phyloP scores from a whole-genome alignment of 2,113 vertebrate genomes.

The Coracopsis vasa region DNA sequence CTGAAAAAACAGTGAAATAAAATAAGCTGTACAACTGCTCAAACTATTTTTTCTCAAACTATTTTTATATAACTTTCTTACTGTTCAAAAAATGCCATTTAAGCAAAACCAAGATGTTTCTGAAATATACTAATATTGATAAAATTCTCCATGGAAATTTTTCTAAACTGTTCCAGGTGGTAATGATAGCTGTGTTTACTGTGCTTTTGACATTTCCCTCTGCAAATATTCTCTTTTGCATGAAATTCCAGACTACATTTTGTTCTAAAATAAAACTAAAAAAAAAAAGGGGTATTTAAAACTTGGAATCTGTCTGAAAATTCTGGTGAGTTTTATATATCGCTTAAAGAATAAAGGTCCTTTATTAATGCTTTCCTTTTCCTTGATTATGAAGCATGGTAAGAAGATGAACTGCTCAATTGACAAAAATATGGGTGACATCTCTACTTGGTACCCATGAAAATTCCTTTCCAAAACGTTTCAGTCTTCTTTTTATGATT shows the following conservation, averaged over 20 bases:
- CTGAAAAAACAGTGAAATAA: neutral
- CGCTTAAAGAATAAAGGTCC: rapidly evolving
- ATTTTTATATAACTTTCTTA: neutral
- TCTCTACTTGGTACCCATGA: neutral
- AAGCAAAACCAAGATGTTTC: neutral
- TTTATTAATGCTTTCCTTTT: neutral
- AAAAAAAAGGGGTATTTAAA: neutral
- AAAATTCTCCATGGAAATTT: slow-evolving; percentile 24
- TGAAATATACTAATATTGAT: slow-evolving; percentile 28
- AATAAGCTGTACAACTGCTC: neutral
- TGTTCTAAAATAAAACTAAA: neutral
- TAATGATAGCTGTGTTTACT: slow-evolving; percentile 10
- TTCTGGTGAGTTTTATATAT: neutral
- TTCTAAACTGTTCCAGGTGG: slow-evolving; percentile 41
- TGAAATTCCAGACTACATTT: neutral
- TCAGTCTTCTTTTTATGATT: neutral
- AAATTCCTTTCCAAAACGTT: neutral
- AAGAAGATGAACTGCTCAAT: neutral
- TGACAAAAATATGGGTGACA: neutral
- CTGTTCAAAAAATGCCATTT: neutral
- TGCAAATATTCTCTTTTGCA: slow-evolving; percentile 5
- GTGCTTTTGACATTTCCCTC: slow-evolving; percentile 11
- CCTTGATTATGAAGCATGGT: neutral
- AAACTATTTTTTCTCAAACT: neutral
- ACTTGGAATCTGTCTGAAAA: neutral